Evolutionary conservation across 1,140 invertebrate species (phyloP).

Genomic region (Sitobion miscanthi): DNA sequence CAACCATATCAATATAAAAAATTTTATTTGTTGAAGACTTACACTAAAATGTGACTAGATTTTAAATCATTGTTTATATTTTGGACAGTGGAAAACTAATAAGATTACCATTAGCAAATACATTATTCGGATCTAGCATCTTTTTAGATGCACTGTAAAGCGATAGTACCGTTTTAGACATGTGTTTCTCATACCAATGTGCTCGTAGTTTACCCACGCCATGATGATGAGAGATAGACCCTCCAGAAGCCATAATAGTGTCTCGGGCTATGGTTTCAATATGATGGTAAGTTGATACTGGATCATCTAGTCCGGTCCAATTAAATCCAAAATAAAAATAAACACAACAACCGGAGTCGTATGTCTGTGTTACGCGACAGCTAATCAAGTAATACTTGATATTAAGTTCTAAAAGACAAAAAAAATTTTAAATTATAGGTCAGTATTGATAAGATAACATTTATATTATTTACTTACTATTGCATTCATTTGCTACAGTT

Average conservation of each 20-base stretch:
- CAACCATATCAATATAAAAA: not conserved
- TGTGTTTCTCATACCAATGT: conserved; percentile 77
- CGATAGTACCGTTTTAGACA: conserved; percentile 77
- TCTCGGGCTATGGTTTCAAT: conserved; percentile 85
- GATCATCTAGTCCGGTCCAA: conserved; percentile 72
- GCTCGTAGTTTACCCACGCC: conserved; percentile 93
- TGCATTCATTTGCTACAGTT: conserved; percentile 78
- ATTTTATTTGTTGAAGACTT: not conserved
- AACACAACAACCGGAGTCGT: conserved; percentile 95
- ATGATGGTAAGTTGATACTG: conserved; percentile 82
- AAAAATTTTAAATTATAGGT: not conserved
- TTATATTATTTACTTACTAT: conserved; percentile 61
- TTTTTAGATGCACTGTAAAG: conserved; percentile 82
- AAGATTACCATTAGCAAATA: conserved; percentile 86
- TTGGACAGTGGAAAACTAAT: conserved; percentile 46
- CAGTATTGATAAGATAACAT: not conserved
- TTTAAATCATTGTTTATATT: not conserved
- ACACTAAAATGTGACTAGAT: conserved; percentile 40
- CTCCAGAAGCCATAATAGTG: conserved; percentile 89
- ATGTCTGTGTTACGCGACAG: conserved; percentile 92
- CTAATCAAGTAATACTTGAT: conserved; percentile 75
- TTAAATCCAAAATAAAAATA: conserved; percentile 99
- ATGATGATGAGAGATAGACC: conserved; percentile 95
- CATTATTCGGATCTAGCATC: conserved; percentile 90
- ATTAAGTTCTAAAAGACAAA: conserved; percentile 63